Conservation (phyloP, 2,888 invertebrate species). For the Polyommatus iphigenia region DNA sequence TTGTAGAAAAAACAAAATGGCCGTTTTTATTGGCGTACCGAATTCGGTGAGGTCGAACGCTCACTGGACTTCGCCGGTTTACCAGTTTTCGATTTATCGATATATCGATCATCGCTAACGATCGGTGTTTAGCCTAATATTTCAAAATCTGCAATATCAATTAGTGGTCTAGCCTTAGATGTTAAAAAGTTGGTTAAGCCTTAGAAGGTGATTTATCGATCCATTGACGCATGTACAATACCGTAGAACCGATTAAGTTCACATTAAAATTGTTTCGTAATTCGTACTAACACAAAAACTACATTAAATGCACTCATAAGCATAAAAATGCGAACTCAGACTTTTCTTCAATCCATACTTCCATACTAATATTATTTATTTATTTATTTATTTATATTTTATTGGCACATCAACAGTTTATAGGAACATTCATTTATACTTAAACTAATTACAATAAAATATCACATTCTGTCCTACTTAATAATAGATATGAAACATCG, state of each 20-base stretch:
- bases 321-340: no score
- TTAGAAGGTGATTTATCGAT: not conserved
- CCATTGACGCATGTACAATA: not conserved
- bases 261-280: no score
- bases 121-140: not conserved
- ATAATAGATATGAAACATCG: no score
- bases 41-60: conserved; percentile 70
- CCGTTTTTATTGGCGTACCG: conserved; percentile 75
- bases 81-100: conserved; percentile 25
- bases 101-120: conserved; percentile 25
- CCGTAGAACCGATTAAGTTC: not conserved
- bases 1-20: conserved; percentile 67
- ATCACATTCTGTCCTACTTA: no score
- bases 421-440: no score
- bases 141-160: not conserved
- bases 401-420: no score
- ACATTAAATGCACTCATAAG: no score
- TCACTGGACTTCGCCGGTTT: conserved; percentile 36
- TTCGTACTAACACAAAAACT: no score
- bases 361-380: no score
- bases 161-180: not conserved
- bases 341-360: no score
- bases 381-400: no score
- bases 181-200: not conserved
- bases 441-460: no score